Percentiles rank a stretch among this genome's conserved stretches.
These are phyloP conservation scores for Plebejus argus DNA, from an alignment of 2,888 invertebrate species.

Conservation along the genomic window DNA sequence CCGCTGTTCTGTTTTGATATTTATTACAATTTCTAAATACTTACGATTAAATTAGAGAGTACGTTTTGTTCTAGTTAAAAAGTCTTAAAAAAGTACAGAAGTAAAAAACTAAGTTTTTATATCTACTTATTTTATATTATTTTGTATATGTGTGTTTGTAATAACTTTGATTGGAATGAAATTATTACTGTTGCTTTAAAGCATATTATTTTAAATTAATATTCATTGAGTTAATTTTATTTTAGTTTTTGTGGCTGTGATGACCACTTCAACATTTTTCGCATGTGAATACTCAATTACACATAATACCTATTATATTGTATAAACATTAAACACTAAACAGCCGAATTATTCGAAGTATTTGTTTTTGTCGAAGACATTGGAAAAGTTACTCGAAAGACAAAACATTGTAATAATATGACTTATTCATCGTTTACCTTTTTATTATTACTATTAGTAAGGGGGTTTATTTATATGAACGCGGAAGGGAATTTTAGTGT, in stretches of 20 bases:
- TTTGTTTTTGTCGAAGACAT: too few relatives aligned
- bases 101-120: neutral
- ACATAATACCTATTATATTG: neutral
- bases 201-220: neutral
- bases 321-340: neutral
- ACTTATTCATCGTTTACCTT: neutral
- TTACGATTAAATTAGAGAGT: conserved; percentile 5
- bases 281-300: conserved; percentile 12
- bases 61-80: conserved; percentile 2
- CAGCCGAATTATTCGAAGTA: neutral
- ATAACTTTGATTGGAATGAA: conserved; percentile 20
- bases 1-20: conserved; percentile 4
- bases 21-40: conserved; percentile 5
- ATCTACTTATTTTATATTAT: conserved; percentile 15
- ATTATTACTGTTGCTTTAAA: neutral
- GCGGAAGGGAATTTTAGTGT: too few relatives aligned
- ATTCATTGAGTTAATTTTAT: conserved; percentile 22
- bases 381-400: neutral
- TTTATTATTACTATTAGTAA: neutral
- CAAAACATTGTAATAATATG: too few relatives aligned
- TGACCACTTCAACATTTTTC: conserved; percentile 36
- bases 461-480: too few relatives aligned
- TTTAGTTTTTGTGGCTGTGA: conserved; percentile 38
- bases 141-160: neutral
- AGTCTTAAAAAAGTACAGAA: neutral